Conservation (phyloP, 2,113 vertebrate genomes). For the Ia io region DNA sequence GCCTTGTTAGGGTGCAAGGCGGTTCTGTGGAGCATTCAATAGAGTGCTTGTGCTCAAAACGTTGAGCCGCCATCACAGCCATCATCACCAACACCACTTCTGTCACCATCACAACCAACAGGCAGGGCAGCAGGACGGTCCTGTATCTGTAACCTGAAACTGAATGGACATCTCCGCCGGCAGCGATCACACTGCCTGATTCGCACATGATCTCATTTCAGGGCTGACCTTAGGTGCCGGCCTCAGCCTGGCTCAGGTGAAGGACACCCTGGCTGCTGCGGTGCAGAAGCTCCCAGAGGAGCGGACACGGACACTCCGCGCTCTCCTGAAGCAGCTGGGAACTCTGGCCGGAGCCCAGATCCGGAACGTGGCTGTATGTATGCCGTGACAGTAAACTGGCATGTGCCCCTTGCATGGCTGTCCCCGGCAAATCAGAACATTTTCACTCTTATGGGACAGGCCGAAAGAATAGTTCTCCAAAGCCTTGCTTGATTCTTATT, state of each 20-base stretch:
- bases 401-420: background rate
- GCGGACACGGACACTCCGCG: conserved; percentile 81
- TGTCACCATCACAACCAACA: conserved; percentile 54
- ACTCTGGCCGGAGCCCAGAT: conserved; percentile 88
- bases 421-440: background rate
- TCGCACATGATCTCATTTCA: conserved; percentile 67
- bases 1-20: background rate
- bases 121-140: conserved; percentile 40
- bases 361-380: conserved; percentile 87
- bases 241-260: conserved; percentile 83
- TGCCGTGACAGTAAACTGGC: background rate
- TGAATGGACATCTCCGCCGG: background rate
- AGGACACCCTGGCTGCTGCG: conserved; percentile 78
- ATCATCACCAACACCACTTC: conserved; percentile 71
- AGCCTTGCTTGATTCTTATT: background rate
- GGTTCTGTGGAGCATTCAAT: background rate
- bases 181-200: background rate
- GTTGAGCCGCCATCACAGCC: background rate
- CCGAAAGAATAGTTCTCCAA: background rate
- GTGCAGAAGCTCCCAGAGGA: conserved; percentile 77
- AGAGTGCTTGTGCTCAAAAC: background rate
- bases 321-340: conserved; percentile 85
- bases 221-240: conserved; percentile 88
- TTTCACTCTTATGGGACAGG: background rate
- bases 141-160: background rate